Evolutionary conservation across 1,140 invertebrate genomes (phyloP), one percentile per base, ranked within the genome.

Genomic region (Drosophila rufa): DNA sequence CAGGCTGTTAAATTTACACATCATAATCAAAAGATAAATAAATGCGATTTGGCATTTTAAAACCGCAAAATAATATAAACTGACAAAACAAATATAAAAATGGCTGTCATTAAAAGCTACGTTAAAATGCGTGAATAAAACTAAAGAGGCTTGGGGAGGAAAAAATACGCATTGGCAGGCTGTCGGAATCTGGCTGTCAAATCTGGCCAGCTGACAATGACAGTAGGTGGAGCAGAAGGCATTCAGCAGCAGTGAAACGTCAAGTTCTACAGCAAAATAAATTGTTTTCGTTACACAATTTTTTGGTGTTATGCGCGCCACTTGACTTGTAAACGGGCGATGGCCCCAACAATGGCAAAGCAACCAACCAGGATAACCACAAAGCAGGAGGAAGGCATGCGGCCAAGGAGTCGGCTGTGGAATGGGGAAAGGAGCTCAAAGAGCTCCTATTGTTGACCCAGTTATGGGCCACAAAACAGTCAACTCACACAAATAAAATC

Each of bases 271-370:
- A 69, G 84, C 78, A 75, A 84, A 90, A 89, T 89, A 89, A 89
- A 89, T 89, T 89, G 85, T 89, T 89, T 89, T 84, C 45, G 84
- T 74, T 87, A 89, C 65, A 83, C 65, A 84, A 81, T 84, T 89
- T 89, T 84, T 86, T 82, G 83, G 75, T 89, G 80, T 90, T 89
- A 53, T 79, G 68, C 69, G 61, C 74, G 81, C 80, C 84, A 89
- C 84, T 89, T 89, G 84, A 89, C 84, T 89, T 89, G 80, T 81
- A 84, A 89, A 81, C 82, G 85, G 80, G 85, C 80, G 61, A 73
- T 66, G 70, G 62, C 62, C 62, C 60, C 57, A 57, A 76, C 69
- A 75, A 74, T 55, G 33, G 43, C 48, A 43, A 57, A n/a, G 56
- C 33, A 40, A 22, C 56, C 59, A 69, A 51, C 71, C 70, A 62